Percentiles rank a stretch among this genome's conserved stretches.
phyloP scores from a whole-genome alignment of 2,888 invertebrate genomes.

The Pharmacophagus antenor region DNA sequence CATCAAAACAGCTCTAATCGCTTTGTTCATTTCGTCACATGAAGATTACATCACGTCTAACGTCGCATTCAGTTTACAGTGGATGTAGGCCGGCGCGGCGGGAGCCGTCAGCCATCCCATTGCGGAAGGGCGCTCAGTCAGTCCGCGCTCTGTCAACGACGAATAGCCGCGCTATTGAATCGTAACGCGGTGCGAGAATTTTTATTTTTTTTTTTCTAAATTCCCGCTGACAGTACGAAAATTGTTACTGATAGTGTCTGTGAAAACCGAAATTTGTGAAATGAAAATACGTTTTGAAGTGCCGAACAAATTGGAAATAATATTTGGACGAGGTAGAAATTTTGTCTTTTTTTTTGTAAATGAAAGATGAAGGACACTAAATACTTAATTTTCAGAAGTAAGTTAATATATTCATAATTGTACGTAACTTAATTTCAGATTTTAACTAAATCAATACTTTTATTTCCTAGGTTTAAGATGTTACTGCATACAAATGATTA shows the following conservation, averaged over 20 bases:
- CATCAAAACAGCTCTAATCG: conserved; percentile 55
- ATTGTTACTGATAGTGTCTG: conserved; percentile 40
- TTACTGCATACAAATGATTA: no score
- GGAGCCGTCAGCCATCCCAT: conserved; percentile 65
- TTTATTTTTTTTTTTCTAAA: conserved; percentile 38
- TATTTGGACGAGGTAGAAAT: conserved; percentile 66
- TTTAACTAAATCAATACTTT: no score
- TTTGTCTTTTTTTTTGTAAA: not conserved
- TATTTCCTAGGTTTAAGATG: no score
- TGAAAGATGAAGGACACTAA: no score
- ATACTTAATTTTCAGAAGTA: no score
- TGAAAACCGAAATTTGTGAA: conserved; percentile 46
- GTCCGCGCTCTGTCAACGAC: conserved; percentile 60
- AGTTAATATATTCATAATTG: not conserved
- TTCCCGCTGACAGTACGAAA: conserved; percentile 39
- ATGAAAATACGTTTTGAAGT: conserved; percentile 77
- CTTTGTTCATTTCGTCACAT: conserved; percentile 60
- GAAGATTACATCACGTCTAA: conserved; percentile 70
- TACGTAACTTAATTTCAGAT: not conserved
- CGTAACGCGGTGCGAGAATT: conserved; percentile 43
- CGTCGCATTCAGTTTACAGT: conserved; percentile 43
- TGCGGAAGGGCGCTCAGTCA: conserved; percentile 66
- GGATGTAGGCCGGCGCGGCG: conserved; percentile 75
- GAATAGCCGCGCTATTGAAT: conserved; percentile 60
- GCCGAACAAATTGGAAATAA: conserved; percentile 77